Conservation (phyloP, 1,140 invertebrate genomes). For the Hyles vespertilio region DNA sequence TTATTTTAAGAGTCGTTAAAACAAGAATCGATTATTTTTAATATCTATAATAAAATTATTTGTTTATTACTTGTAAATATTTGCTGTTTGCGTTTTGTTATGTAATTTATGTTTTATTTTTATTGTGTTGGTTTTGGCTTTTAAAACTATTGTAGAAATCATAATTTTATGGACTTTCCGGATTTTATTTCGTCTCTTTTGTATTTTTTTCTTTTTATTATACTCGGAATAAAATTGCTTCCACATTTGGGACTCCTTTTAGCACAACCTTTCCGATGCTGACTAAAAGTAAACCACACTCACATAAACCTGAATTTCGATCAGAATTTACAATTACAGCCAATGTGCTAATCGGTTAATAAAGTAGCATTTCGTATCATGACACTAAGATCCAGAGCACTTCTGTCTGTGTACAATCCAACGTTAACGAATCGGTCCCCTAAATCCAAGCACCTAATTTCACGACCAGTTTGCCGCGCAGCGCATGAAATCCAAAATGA, state of each 20-base stretch:
- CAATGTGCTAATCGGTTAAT: no score
- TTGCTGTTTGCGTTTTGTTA: neutral
- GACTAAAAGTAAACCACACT: no score
- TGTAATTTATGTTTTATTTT: neutral
- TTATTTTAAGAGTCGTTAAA: conserved; percentile 31
- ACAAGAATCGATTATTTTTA: conserved; percentile 2
- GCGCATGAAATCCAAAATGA: conserved; percentile 37
- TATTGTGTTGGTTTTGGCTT: neutral
- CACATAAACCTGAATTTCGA: no score
- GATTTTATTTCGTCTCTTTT: no score
- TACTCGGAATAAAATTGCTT: no score
- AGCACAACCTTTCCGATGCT: no score
- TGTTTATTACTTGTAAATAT: neutral
- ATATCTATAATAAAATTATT: neutral
- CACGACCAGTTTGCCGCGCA: conserved; percentile 32
- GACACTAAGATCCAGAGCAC: no score
- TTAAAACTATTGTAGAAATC: neutral
- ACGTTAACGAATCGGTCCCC: conserved; percentile 20
- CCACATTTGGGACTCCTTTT: no score
- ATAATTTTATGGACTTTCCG: no score
- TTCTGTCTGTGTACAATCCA: neutral
- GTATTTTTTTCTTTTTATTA: no score
- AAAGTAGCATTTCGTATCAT: no score
- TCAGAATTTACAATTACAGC: no score
- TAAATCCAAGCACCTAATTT: conserved; percentile 36